Evolutionary conservation across 2,113 vertebrate species (phyloP).

Genomic region (Myocastor coypus): DNA sequence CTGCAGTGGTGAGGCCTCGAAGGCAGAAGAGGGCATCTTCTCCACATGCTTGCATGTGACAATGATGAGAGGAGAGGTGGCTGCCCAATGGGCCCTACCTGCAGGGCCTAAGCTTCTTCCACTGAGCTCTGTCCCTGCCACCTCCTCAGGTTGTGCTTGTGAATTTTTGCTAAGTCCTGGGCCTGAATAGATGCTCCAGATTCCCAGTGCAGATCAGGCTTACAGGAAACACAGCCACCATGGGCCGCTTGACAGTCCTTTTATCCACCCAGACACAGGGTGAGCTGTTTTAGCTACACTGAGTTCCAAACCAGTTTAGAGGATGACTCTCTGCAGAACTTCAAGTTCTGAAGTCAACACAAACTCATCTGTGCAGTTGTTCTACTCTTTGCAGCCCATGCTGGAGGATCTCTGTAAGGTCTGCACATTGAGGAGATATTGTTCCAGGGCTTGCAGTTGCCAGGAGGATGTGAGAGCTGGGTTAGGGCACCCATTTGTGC

Average conservation of each 20-base stretch:
- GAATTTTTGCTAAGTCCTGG: not conserved
- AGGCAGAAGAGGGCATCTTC: not conserved
- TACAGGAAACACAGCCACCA: accelerated
- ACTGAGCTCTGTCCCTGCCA: not conserved
- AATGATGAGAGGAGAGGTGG: too few relatives aligned
- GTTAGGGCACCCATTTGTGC: not conserved
- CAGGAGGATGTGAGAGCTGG: not conserved
- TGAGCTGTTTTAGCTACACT: not conserved
- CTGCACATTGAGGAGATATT: not conserved
- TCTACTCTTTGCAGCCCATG: not conserved
- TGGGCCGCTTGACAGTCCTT: not conserved
- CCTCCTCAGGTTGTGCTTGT: not conserved
- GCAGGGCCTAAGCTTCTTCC: not conserved
- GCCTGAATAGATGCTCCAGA: not conserved
- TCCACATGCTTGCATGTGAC: not conserved
- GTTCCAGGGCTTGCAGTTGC: not conserved
- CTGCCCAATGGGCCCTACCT: not conserved
- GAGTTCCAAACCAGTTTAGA: not conserved
- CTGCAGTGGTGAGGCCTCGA: not conserved
- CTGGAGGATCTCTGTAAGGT: not conserved
- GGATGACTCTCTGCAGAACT: not conserved
- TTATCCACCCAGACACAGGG: not conserved
- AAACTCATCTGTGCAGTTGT: not conserved
- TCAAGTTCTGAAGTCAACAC: not conserved
- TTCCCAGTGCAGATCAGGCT: not conserved